phyloP scores from a whole-genome alignment of 2,797 vertebrate species.

The Oreortyx pictus region DNA sequence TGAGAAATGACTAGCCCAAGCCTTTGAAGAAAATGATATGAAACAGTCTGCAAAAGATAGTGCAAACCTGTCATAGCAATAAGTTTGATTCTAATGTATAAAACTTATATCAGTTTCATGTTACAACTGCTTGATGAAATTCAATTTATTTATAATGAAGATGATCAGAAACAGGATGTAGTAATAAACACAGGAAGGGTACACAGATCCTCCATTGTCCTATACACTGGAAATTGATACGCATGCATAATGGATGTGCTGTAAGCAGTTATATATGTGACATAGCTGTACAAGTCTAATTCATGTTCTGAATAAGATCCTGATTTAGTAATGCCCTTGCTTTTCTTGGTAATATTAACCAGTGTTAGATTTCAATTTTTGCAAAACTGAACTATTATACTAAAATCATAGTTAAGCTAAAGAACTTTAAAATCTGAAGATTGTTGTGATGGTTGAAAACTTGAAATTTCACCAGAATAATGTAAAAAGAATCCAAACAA shows the following conservation, averaged over 20 bases:
- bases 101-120: neutral
- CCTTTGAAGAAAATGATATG: slow-evolving; percentile 12
- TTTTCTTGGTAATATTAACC: neutral
- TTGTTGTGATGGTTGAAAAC: neutral
- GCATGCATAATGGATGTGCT: neutral
- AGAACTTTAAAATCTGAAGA: neutral
- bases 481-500: neutral
- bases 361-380: neutral
- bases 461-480: neutral
- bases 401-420: slow-evolving; percentile 7
- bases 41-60: neutral
- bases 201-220: neutral
- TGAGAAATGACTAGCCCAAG: slow-evolving; percentile 6
- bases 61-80: neutral
- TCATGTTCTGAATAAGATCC: neutral
- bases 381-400: neutral
- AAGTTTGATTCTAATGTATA: neutral
- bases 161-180: neutral
- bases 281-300: neutral
- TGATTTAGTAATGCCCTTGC: neutral
- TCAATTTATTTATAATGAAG: neutral
- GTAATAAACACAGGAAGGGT: neutral
- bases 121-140: neutral
- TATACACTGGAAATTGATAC: neutral
- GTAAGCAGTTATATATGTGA: neutral